Base-by-base conservation (phyloP, 2,888 invertebrate species). In the Aspidiotus rigidus region DNA sequence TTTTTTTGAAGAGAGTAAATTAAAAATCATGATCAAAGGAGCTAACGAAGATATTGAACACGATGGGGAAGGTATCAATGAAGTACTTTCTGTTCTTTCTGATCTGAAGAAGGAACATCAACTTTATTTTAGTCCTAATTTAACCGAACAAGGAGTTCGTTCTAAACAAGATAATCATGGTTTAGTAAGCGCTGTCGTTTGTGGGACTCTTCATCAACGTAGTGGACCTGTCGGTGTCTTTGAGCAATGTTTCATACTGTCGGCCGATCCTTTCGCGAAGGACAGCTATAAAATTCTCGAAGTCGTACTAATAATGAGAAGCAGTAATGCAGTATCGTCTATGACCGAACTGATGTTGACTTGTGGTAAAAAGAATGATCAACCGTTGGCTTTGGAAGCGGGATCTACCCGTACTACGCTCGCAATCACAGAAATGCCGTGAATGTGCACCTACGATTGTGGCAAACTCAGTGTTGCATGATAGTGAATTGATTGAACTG, bases 221-320 rank as follows among this genome's bases (percentile, higher is more conserved):
- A 49, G 49, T 42, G 15, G 59, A n/a, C 28, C 57, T 49, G 59
- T 59, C 8, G 67, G 67, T 17, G 49, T 49, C 40, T 67, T 59
- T 15, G 49, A 60, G n/a, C 67, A 67, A 28, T 56, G 59, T 67
- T 67, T 67, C 16, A 59, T 67, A 7, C 17, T 67, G 11, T n/a
- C 59, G 11, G 39, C 57, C 42, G 67, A 67, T 60, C 67, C 67
- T 1, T 67, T 59, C 13, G 59, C 57, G n/a, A 56, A 60, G 53
- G 41, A 67, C n/a, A 59, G 59, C 44, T 67, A 41, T 53, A 67
- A 67, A 60, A 60, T 67, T 15, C 42, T 17, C 7, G 67, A 67
- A 8, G 17, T 60, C 13, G 49, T 41, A 13, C n/a, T 67, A 28
- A 60, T 60, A 15, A 60, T 67, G 28, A 67, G 57, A 15, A 67